Evolutionary conservation across 2,113 vertebrate genomes (phyloP), one percentile per base, ranked within the genome.

Genomic region (Carassius gibelio): DNA sequence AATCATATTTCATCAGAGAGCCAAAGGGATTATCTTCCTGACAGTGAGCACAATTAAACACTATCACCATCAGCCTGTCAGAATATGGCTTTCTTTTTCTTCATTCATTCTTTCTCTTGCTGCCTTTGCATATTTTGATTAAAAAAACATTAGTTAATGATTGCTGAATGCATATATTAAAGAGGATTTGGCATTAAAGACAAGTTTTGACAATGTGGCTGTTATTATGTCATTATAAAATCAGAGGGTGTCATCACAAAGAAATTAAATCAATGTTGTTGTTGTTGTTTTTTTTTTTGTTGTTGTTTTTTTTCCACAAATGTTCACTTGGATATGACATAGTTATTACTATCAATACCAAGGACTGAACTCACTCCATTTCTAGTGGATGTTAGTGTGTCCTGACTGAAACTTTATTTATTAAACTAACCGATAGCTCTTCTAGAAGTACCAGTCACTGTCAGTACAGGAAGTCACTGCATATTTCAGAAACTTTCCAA

Each of bases 1-100:
- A 30, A 93, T 91, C 91, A 87, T 88, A 82, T 93, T 93, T 91
- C 83, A 88, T 91, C 76, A 86, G 81, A 69, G 79, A 90, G 82
- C 78, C n/a, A 52, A 59, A 5, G 66, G 74, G 89, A 92, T 92
- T 89, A 92, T 90, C 83, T 87, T 83, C 77, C 81, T 88, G 89
- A 90, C 89, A 88, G 85, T 83, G 83, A 90, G 90, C 88, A 87
- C 88, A 90, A 91, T 92, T 90, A 90, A 87, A 66, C 61, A 19
- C 52, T 90, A 89, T 93, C 89, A 91, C 45, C 57, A 19, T 88
- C 86, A 75, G 69, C 74, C 72, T 87, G 82, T 86, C 75, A 84
- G 36, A 61, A 82, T 84, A 61, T 5, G 9, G 19, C 62, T 64
- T 77, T 80, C 10, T 50, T 77, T 76, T 71, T 1, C 17, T 42